phyloP scores from a whole-genome alignment of 30 jellyfish, hydroid and myxozoan genomes.

The Aurelia aurita complex sp. Pacific region DNA sequence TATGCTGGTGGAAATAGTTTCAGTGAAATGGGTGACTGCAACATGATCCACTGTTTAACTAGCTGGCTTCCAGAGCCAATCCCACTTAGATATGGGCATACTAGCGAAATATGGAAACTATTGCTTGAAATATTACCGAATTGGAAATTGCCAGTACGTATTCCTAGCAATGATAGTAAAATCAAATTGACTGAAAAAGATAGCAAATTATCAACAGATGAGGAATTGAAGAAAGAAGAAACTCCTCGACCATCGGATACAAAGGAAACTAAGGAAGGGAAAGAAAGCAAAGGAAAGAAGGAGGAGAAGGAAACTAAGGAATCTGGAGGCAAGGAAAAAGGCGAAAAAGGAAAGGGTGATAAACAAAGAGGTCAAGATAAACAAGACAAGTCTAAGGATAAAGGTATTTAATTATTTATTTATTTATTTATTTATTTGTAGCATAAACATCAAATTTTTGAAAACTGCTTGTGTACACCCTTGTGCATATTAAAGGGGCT shows the following conservation, averaged over 20 bases:
- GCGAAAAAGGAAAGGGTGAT: conserved; percentile 26
- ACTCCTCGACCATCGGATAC: conserved; percentile 34
- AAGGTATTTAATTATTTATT: conserved; percentile 27
- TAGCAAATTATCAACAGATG: conserved; percentile 29
- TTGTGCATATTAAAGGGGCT: no score
- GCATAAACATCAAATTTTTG: no score
- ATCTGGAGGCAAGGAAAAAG: conserved; percentile 61
- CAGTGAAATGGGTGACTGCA: conserved; percentile 84
- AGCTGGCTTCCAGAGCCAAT: conserved; percentile 98
- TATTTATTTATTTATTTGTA: neutral
- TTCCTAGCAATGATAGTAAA: conserved; percentile 20
- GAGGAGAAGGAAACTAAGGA: conserved; percentile 48
- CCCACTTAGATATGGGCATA: conserved; percentile 67
- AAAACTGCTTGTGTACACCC: no score
- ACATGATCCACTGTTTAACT: conserved; percentile 77
- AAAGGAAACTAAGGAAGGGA: conserved; percentile 66
- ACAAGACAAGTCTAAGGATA: conserved; percentile 64
- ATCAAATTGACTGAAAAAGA: conserved; percentile 33
- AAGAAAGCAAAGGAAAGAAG: conserved; percentile 44
- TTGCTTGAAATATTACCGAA: conserved; percentile 62
- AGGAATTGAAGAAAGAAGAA: conserved; percentile 56
- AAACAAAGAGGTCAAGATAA: conserved; percentile 44
- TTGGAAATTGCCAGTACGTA: conserved; percentile 83
- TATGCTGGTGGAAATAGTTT: conserved; percentile 73
- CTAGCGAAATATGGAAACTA: conserved; percentile 81